A percentile compares a stretch with the other conserved stretches of the same genome.
Evolutionary conservation across 2,797 vertebrate genomes (phyloP).

Genomic region (Alosa sapidissima): DNA sequence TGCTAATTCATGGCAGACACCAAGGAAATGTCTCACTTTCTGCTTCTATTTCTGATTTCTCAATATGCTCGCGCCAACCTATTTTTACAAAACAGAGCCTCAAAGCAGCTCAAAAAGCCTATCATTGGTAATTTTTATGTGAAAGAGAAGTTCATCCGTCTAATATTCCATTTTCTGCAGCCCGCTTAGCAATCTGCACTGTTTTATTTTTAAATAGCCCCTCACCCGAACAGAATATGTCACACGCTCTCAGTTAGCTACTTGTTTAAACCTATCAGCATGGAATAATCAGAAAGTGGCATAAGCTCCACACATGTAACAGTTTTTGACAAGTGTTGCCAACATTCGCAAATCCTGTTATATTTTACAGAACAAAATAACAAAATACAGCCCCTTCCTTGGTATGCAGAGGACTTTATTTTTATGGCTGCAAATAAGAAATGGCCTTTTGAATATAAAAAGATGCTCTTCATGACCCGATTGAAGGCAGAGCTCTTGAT

Average conservation of each 20-base stretch:
- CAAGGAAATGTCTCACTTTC: neutral
- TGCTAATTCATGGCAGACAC: slow-evolving; percentile 44
- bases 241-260: slow-evolving; percentile 46
- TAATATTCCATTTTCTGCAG: slow-evolving; percentile 44
- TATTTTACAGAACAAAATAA: neutral
- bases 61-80: slow-evolving; percentile 47
- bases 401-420: slow-evolving; percentile 3
- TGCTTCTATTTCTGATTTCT: slow-evolving; percentile 45
- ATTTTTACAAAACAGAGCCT: slow-evolving; percentile 46
- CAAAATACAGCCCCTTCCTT: neutral
- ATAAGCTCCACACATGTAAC: slow-evolving; percentile 41
- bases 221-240: slow-evolving; percentile 46
- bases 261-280: slow-evolving; percentile 45
- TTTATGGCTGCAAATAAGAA: slow-evolving; percentile 18
- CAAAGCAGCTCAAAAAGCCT: slow-evolving; percentile 46
- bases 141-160: slow-evolving; percentile 47
- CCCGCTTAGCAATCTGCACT: slow-evolving; percentile 43
- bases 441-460: neutral
- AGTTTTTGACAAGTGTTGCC: slow-evolving; percentile 45
- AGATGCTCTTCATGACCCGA: neutral
- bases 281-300: slow-evolving; percentile 42
- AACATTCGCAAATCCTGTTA: slow-evolving; percentile 44
- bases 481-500: neutral
- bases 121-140: slow-evolving; percentile 40
- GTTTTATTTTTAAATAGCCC: slow-evolving; percentile 58